Evolutionary conservation across 2,797 vertebrate species (phyloP), one percentile per base, ranked within the genome.

Genomic region (Sebastolobus altivelis): DNA sequence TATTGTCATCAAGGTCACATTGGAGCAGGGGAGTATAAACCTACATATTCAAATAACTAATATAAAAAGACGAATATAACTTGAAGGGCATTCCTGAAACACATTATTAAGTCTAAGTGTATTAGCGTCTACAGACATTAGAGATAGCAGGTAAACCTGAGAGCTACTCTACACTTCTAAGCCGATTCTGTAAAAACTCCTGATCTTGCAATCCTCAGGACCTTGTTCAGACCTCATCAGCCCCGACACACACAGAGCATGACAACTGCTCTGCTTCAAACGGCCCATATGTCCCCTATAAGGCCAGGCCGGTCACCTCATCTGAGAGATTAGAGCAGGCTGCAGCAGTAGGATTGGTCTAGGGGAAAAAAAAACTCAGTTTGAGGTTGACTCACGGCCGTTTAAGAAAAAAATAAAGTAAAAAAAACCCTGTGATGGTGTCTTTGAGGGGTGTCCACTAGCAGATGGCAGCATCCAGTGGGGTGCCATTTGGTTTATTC

Each of bases 161-260:
- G 65, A 82, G 69, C 8, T 77, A 25, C 67, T 65, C 31, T 7
- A 59, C 54, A 65, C 72, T 70, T 82, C 27, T 87, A 74, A 93
- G 75, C 84, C 1, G 56, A 71, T 90, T 84, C 63, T 72, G 72
- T 73, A 31, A 83, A 90, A 91, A 89, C 37, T 54, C 79, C 88
- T 83, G 79, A 88, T 89, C 68, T 79, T 74, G 85, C 86, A 90
- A 27, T 88, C 84, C 79, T 86, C 40, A 22, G 75, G 77, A 86
- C 85, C 83, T 75, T 8, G 66, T 66, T 85, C 62, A 76, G 84
- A 87, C 82, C 81, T 87, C 89, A 91, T 90, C 88, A 85, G 60
- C 72, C 29, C 52, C 6, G 10, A 65, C 86, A 29, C 76, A 84
- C 84, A 85, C 52, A n/a, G 79, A 79, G 35, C 60, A 63, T 78